These are phyloP conservation scores for Thryonomys swinderianus DNA, from an alignment of 2,113 vertebrate genomes.

Conservation along the genomic window DNA sequence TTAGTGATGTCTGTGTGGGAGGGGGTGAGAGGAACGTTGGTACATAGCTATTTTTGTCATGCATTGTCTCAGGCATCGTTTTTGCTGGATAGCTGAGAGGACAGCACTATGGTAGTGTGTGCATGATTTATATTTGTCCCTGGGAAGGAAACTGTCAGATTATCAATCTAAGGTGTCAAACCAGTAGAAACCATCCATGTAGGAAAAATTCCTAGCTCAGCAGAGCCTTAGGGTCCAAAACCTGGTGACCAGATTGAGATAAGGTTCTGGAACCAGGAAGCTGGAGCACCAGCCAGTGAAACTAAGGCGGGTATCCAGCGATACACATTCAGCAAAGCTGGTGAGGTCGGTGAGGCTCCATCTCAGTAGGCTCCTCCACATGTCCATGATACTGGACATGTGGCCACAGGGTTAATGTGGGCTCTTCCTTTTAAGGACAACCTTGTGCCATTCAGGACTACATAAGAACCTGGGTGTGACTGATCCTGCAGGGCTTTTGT, in stretches of 20 bases:
- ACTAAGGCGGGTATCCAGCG: background rate
- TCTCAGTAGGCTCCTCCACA: background rate
- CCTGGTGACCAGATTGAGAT: background rate
- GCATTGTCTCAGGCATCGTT: background rate
- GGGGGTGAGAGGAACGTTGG: background rate
- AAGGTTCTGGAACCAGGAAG: background rate
- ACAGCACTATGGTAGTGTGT: too few species aligned
- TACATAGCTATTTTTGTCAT: background rate
- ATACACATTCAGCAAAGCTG: too few species aligned
- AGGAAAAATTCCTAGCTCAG: background rate
- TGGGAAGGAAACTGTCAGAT: background rate
- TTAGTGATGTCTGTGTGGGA: constrained; percentile 2
- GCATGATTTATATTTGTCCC: background rate
- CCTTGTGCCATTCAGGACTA: background rate
- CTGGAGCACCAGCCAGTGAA: background rate
- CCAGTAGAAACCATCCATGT: background rate
- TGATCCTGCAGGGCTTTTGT: background rate
- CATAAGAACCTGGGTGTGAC: background rate
- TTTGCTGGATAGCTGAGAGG: background rate
- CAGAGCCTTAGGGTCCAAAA: background rate
- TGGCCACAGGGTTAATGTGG: background rate
- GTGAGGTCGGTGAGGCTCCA: background rate
- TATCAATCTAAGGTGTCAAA: background rate
- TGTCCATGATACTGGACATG: background rate
- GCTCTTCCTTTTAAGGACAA: background rate